Conservation (phyloP, 1,140 invertebrate genomes). For the Saxidomus purpurata region DNA sequence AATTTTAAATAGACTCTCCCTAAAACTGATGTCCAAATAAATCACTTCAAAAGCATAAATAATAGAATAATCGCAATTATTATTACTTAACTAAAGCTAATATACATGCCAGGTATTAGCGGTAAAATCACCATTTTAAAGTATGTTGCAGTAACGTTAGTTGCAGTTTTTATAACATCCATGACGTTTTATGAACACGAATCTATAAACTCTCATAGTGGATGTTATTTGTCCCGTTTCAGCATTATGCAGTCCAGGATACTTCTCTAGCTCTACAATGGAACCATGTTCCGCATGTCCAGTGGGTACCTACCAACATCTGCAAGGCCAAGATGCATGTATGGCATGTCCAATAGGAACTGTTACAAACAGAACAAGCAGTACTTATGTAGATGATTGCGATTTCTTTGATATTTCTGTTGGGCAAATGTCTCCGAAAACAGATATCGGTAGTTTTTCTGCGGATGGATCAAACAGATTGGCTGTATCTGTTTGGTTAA, state of each 20-base stretch:
- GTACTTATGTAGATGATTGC: neutral
- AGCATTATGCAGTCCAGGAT: constrained; percentile 34
- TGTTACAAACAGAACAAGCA: neutral
- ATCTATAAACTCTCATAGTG: too few species aligned
- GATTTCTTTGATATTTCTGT: neutral
- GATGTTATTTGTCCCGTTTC: too few species aligned
- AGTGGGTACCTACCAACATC: neutral
- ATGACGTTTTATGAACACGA: too few species aligned
- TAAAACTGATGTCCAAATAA: too few species aligned
- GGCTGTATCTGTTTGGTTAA: constrained; percentile 8
- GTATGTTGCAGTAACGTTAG: too few species aligned
- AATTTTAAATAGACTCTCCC: too few species aligned
- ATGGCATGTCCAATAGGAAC: neutral
- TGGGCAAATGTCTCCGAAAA: neutral
- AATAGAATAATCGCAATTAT: too few species aligned
- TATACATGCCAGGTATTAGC: too few species aligned
- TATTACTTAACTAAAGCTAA: too few species aligned
- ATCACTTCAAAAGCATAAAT: too few species aligned
- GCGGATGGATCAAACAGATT: neutral
- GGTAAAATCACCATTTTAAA: too few species aligned
- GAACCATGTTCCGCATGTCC: constrained; percentile 25
- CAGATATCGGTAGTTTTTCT: neutral
- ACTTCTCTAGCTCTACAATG: constrained; percentile 22
- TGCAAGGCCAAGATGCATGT: neutral
- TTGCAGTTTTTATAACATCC: too few species aligned